A percentile compares a stretch with the other conserved stretches of the same genome.
phyloP scores from a whole-genome alignment of 92 coral and sea anemone species.

The Virgularia gustaviana region DNA sequence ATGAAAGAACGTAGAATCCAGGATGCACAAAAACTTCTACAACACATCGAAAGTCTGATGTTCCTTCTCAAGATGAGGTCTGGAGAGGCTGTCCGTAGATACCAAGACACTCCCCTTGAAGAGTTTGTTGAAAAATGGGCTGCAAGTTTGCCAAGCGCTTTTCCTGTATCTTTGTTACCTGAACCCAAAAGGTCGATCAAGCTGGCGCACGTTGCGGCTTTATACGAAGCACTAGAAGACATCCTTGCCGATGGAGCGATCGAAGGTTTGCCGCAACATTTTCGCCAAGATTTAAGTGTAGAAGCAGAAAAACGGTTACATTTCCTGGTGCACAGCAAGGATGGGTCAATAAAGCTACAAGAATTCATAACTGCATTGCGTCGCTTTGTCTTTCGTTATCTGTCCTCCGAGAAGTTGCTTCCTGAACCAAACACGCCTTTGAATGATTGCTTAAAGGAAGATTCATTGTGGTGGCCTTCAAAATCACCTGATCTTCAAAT shows the following conservation, averaged over 20 bases:
- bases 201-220: slow-evolving; percentile 75
- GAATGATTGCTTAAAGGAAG: slow-evolving; percentile 59
- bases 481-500: slow-evolving; percentile 3
- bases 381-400: slow-evolving; percentile 88
- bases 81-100: slow-evolving; percentile 41
- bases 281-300: slow-evolving; percentile 41
- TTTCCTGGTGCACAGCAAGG: not conserved
- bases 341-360: slow-evolving; percentile 13
- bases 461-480: slow-evolving; percentile 77
- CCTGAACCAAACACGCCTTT: slow-evolving; percentile 53
- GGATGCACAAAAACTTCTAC: slow-evolving; percentile 73
- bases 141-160: slow-evolving; percentile 63
- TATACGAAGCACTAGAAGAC: slow-evolving; percentile 88
- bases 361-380: slow-evolving; percentile 61
- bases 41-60: slow-evolving; percentile 81
- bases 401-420: slow-evolving; percentile 65
- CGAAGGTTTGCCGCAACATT: slow-evolving; percentile 60
- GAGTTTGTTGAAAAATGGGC: slow-evolving; percentile 76
- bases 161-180: slow-evolving; percentile 69
- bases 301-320: slow-evolving; percentile 33
- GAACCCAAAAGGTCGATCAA: slow-evolving; percentile 66
- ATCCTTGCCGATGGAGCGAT: slow-evolving; percentile 71
- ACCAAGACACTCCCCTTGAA: slow-evolving; percentile 60
- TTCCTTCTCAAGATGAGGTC: slow-evolving; percentile 72
- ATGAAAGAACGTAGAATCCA: slow-evolving; percentile 62